Evolutionary conservation across 2,113 vertebrate genomes (phyloP).

Genomic region (Myiopsitta monachus): DNA sequence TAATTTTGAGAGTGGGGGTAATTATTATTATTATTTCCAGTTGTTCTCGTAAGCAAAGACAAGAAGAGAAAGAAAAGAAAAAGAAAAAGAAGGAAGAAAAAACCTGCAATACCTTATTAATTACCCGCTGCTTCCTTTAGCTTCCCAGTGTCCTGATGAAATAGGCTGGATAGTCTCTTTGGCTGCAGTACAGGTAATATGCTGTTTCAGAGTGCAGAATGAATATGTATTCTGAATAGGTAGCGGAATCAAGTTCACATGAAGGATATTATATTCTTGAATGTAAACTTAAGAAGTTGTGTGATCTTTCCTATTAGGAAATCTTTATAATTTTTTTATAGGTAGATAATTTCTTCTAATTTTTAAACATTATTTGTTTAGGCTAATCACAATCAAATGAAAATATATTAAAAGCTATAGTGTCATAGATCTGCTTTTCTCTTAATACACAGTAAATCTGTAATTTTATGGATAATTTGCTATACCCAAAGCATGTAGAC

Average conservation of each 20-base stretch:
- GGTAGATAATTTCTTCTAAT: neutral
- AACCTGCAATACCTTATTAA: neutral
- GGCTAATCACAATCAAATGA: conserved; percentile 12
- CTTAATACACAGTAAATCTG: neutral
- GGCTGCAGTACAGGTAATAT: neutral
- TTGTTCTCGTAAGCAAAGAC: neutral
- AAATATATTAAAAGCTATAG: neutral
- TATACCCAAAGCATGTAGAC: neutral
- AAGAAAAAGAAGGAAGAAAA: neutral
- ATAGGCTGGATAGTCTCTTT: neutral
- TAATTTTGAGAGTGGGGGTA: fast-evolving
- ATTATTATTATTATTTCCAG: neutral
- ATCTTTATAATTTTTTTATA: neutral
- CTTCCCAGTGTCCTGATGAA: neutral
- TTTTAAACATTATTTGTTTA: neutral
- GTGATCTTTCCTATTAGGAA: neutral
- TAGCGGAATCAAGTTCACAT: neutral
- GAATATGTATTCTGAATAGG: neutral
- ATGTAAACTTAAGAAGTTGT: neutral
- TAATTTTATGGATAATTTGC: conserved; percentile 1
- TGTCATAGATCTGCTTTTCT: neutral
- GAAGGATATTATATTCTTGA: neutral
- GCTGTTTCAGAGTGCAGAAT: neutral
- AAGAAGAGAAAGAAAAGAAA: neutral
- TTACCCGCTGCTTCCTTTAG: neutral